Conservation (phyloP, 1,140 invertebrate genomes). For the Micrasema longulum region DNA sequence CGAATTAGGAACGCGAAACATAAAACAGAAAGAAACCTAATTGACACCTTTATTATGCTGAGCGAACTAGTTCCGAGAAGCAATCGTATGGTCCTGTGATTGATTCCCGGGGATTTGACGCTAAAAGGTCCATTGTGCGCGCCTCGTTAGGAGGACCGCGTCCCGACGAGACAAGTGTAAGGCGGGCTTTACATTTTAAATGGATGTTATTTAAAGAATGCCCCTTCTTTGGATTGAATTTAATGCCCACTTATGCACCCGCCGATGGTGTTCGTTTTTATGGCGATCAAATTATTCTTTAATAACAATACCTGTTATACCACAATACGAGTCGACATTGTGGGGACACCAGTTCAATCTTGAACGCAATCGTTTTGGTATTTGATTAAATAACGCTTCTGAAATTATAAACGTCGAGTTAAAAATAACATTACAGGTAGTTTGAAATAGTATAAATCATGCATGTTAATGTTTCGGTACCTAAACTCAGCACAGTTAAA, state of each 20-base stretch:
- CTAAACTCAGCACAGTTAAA: no score
- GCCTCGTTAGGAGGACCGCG: conserved; percentile 33
- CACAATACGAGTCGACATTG: no score
- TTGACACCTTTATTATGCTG: conserved; percentile 35
- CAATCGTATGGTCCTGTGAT: conserved; percentile 39
- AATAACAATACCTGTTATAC: conserved; percentile 12
- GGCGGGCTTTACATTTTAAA: conserved; percentile 42
- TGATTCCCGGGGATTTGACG: conserved; percentile 50
- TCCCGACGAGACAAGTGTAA: conserved; percentile 43
- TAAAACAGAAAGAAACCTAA: conserved; percentile 29
- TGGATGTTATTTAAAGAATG: conserved; percentile 46
- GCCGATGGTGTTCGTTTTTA: conserved; percentile 35
- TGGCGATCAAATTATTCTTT: conserved; percentile 32
- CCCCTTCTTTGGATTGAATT: conserved; percentile 35
- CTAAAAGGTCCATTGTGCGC: conserved; percentile 51
- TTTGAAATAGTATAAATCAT: no score
- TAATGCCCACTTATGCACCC: conserved; percentile 39
- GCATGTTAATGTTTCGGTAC: no score
- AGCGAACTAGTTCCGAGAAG: conserved; percentile 24
- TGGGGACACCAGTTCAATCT: no score
- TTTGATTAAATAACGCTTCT: no score
- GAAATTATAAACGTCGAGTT: no score
- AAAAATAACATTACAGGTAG: no score
- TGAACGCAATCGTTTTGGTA: no score
- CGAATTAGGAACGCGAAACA: not conserved